Evolutionary conservation across 2,888 invertebrate species (phyloP).

Genomic region (Thera obeliscata): DNA sequence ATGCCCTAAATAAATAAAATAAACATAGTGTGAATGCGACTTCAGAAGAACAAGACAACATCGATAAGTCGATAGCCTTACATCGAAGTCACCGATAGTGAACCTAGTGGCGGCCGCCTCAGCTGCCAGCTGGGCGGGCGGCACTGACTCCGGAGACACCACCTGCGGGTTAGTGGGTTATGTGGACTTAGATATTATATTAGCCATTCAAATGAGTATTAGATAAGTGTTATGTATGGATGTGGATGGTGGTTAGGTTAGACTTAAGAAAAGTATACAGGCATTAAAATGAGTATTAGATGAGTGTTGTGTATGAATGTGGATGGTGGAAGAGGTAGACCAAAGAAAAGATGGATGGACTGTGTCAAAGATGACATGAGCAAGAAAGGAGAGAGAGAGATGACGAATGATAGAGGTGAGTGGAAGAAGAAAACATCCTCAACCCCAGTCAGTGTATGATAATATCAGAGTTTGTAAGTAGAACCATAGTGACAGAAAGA

Average conservation of each 20-base stretch:
- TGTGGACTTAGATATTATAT: slow-evolving; percentile 19
- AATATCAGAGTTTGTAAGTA: no score
- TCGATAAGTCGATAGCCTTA: slow-evolving; percentile 68
- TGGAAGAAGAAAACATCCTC: no score
- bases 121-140: slow-evolving; percentile 84
- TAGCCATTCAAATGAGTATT: background rate
- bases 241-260: no score
- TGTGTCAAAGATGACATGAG: no score
- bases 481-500: no score
- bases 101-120: slow-evolving; percentile 83
- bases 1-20: no score
- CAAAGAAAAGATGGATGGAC: no score
- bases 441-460: no score
- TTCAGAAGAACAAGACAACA: slow-evolving; percentile 12
- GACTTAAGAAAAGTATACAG: no score
- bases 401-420: no score
- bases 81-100: slow-evolving; percentile 91
- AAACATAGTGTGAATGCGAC: background rate
- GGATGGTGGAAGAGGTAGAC: no score
- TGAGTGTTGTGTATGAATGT: background rate
- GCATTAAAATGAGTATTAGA: background rate
- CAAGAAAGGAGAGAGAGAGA: no score
- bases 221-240: background rate
- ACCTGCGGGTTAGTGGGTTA: slow-evolving; percentile 68
- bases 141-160: slow-evolving; percentile 82